phyloP scores from a whole-genome alignment of 2,888 invertebrate species.

The Scaptomyza parva region DNA sequence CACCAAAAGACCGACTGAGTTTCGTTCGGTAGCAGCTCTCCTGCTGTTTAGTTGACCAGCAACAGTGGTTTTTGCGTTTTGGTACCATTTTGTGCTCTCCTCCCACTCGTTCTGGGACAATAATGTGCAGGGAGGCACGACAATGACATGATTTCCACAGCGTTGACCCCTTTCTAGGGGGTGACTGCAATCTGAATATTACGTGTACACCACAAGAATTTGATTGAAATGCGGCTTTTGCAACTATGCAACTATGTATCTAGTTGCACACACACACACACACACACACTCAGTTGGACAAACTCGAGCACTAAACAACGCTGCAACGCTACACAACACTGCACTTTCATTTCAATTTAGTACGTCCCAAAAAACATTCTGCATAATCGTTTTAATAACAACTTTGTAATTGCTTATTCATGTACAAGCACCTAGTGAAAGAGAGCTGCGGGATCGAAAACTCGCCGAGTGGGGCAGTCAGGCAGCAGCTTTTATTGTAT shows the following conservation, averaged over 20 bases:
- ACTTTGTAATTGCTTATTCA: slow-evolving; percentile 82
- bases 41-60: slow-evolving; percentile 37
- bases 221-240: slow-evolving; percentile 37
- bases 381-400: slow-evolving; percentile 80
- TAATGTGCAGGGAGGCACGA: neutral
- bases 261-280: neutral
- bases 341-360: slow-evolving; percentile 61
- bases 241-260: slow-evolving; percentile 10
- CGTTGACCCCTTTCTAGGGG: neutral
- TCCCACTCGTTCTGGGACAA: slow-evolving; percentile 2
- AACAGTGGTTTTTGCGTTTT: slow-evolving; percentile 25
- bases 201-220: slow-evolving; percentile 6
- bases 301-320: slow-evolving; percentile 9
- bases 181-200: slow-evolving; percentile 4
- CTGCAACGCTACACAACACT: slow-evolving; percentile 37
- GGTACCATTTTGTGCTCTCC: slow-evolving; percentile 27
- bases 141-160: slow-evolving; percentile 7
- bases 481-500: slow-evolving; percentile 11
- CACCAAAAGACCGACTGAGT: neutral
- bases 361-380: slow-evolving; percentile 58
- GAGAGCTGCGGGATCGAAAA: slow-evolving; percentile 31
- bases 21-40: slow-evolving; percentile 5
- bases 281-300: neutral
- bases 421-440: slow-evolving; percentile 56
- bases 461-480: slow-evolving; percentile 13